Base-by-base conservation (phyloP, 1,140 invertebrate genomes). In the Bombus superbus region DNA sequence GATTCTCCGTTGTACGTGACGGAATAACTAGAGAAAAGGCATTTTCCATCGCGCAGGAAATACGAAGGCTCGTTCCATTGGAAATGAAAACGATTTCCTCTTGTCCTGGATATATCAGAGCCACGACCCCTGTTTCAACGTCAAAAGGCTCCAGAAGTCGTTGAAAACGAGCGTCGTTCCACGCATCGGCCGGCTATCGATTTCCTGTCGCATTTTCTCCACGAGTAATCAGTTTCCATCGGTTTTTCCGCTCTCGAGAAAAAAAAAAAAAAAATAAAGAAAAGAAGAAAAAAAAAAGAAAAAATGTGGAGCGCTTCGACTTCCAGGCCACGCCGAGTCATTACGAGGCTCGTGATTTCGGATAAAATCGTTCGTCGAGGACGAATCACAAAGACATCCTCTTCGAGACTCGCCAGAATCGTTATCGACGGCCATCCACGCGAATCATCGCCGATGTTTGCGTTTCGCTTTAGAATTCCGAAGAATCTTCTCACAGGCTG, bases 171-270 rank as follows among this genome's bases (percentile, higher is more conserved):
- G 22, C 47, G 38, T 28, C 35, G 84, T 74, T 59, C 57, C 81
- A 75, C 79, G 79, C 71, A 82, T 86, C 73, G 71, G n/a, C 47
- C 53, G 9, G 22, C 40, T 73, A 85, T 85, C 71, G 83, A 85
- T 85, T 85, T 85, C 57, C 83, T 57, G 83, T 85, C 83, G 83
- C 42, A 47, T 85, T 85, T 73, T 72, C 83, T 72, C 68, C 68
- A 4, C 83, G 68, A 72, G 68, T 85, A 80, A 85, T 85, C 83
- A 62, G 76, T 85, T 80, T 69, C 83, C 68, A 85, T 72, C 83
- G 83, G 83, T 42, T 80, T 79, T 80, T 53, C 83, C 75, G 53
- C 3, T 4, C 25, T 32, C 25, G 38, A 2, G 77, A 47, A 42
- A 32, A 73, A 80, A 53, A 53, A 18, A 53, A 53, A 38, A 3